phyloP scores from a whole-genome alignment of 1,140 invertebrate species.

The Semibalanus balanoides region DNA sequence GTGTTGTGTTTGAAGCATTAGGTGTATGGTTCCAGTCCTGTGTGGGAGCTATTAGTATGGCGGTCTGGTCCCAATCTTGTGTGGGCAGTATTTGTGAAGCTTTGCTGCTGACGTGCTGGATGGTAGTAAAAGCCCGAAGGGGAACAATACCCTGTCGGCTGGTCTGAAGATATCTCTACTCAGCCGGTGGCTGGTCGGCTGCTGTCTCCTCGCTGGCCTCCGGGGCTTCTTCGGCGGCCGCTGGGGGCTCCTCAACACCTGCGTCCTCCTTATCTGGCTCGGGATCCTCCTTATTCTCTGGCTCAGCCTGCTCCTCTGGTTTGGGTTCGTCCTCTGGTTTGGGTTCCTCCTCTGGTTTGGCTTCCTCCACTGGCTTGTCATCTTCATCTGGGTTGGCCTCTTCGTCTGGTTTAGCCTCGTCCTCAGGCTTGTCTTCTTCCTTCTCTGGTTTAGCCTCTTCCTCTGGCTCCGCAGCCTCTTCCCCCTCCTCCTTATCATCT shows the following conservation, averaged over 20 bases:
- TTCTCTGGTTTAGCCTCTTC: background rate
- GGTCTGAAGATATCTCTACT: no score
- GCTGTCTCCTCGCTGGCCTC: no score
- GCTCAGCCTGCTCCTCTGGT: background rate
- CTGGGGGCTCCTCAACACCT: no score
- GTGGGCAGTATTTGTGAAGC: no score
- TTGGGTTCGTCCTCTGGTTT: background rate
- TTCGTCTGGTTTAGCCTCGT: background rate
- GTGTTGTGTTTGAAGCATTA: no score
- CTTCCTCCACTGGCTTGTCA: background rate
- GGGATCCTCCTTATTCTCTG: background rate
- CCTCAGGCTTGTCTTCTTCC: constrained; percentile 1
- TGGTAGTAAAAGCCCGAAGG: no score
- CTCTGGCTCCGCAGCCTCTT: background rate
- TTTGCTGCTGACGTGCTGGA: no score
- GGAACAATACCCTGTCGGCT: no score
- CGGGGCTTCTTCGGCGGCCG: background rate
- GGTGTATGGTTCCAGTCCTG: no score
- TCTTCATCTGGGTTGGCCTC: background rate
- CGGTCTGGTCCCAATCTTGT: no score
- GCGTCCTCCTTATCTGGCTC: constrained; percentile 1
- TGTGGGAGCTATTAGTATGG: no score
- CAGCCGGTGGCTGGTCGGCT: no score
- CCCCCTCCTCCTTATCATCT: background rate
- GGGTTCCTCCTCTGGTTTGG: background rate